phyloP scores from a whole-genome alignment of 2,797 vertebrate species.

The Parauchenoglanis ngamensis region DNA sequence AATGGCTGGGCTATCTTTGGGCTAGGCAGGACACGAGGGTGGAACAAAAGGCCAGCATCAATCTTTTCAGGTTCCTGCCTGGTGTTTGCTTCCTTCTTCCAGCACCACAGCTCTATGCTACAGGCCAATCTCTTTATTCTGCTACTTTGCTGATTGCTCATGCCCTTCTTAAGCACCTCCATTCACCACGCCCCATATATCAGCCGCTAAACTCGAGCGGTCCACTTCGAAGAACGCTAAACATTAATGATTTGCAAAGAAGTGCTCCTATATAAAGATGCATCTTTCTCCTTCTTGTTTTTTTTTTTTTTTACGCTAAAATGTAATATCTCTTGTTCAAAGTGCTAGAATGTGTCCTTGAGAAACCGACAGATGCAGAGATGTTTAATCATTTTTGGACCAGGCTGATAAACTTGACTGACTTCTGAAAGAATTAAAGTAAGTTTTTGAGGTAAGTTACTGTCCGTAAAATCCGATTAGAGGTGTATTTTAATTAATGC shows the following conservation, averaged over 20 bases:
- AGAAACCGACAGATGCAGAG: background rate
- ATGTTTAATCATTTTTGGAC: background rate
- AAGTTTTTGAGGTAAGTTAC: background rate
- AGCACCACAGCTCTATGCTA: slow-evolving; percentile 30
- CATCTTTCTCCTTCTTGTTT: background rate
- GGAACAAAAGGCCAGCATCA: slow-evolving; percentile 26
- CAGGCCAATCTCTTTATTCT: slow-evolving; percentile 53
- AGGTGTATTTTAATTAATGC: background rate
- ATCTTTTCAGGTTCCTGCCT: slow-evolving; percentile 33
- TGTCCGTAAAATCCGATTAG: background rate
- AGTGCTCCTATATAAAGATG: background rate
- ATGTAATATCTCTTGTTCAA: background rate
- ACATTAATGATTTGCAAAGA: slow-evolving; percentile 16
- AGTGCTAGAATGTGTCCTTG: background rate
- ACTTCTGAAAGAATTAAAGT: background rate
- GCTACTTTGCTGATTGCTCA: slow-evolving; percentile 59
- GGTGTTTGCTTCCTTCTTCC: slow-evolving; percentile 38
- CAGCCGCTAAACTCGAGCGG: slow-evolving; percentile 19
- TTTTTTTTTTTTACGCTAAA: background rate
- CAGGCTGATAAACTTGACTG: background rate
- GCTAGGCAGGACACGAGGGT: background rate
- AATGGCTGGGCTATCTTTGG: slow-evolving; percentile 26
- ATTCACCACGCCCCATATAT: slow-evolving; percentile 51
- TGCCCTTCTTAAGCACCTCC: slow-evolving; percentile 45
- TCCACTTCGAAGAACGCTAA: slow-evolving; percentile 18